phyloP scores from a whole-genome alignment of 2,888 invertebrate species.

The Lobophora halterata region DNA sequence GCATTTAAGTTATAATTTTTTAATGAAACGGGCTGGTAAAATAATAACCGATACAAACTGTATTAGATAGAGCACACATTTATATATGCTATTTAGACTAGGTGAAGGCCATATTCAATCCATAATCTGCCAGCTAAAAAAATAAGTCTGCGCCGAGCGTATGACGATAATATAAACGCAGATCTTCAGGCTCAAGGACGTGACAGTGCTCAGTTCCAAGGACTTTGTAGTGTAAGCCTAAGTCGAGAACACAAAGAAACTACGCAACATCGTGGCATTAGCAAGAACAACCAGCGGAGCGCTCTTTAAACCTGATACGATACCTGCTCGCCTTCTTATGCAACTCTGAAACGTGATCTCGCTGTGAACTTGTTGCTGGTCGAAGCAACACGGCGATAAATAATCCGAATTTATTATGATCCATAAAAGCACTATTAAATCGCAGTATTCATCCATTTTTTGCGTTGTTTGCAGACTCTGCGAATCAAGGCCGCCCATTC shows the following conservation, averaged over 20 bases:
- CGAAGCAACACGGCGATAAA: slow-evolving; percentile 17
- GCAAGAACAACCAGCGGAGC: slow-evolving; percentile 11
- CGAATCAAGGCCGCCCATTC: slow-evolving; percentile 9
- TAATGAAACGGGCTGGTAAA: no score
- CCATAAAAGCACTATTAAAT: slow-evolving; percentile 9
- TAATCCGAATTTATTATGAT: no score
- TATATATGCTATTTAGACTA: no score
- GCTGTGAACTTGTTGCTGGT: slow-evolving; percentile 13
- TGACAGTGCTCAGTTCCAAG: no score
- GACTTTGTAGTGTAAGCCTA: not conserved
- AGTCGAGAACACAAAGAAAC: slow-evolving; percentile 10
- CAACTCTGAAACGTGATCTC: slow-evolving; percentile 26
- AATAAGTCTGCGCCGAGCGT: no score
- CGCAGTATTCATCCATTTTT: slow-evolving; percentile 1
- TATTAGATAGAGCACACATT: no score
- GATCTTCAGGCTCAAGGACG: slow-evolving; percentile 10
- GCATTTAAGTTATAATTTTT: no score
- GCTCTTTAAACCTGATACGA: slow-evolving; percentile 25
- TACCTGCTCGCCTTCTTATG: slow-evolving; percentile 27
- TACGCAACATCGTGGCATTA: not conserved
- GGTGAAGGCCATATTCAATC: no score
- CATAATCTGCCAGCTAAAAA: no score
- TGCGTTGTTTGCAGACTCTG: not conserved
- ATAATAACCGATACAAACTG: no score
- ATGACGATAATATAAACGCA: no score